Conservation (phyloP, 2,888 invertebrate genomes). For the Malachius bipustulatus region DNA sequence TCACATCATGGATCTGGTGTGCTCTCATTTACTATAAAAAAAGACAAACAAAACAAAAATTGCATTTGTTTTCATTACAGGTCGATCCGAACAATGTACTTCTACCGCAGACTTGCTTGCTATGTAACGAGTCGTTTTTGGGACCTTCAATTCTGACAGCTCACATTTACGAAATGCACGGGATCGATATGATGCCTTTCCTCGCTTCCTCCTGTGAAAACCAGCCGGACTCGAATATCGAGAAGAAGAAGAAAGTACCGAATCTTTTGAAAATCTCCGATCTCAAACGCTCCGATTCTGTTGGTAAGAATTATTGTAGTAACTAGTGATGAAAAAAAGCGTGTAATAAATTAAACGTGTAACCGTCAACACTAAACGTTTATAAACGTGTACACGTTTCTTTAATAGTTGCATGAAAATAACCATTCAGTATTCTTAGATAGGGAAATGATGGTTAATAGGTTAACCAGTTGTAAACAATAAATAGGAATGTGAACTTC, state of each 20-base stretch:
- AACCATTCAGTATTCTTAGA: too few species aligned
- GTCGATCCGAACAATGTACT: conserved; percentile 18
- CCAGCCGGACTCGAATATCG: conserved; percentile 12
- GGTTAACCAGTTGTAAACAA: too few species aligned
- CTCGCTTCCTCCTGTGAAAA: conserved; percentile 15
- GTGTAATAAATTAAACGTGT: too few species aligned
- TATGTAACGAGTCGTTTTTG: conserved; percentile 41
- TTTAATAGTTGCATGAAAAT: too few species aligned
- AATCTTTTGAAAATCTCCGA: conserved; percentile 35
- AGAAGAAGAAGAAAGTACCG: conserved; percentile 32
- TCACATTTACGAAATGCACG: conserved; percentile 42
- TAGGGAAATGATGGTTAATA: too few species aligned
- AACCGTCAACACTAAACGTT: too few species aligned
- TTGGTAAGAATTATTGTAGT: too few species aligned
- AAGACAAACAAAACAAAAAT: conserved; percentile 8
- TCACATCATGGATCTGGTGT: too few species aligned
- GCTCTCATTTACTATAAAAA: too few species aligned
- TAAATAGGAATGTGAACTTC: too few species aligned
- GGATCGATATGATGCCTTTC: conserved; percentile 37
- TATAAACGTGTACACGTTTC: too few species aligned
- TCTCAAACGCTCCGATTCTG: conserved; percentile 24
- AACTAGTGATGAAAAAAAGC: too few species aligned
- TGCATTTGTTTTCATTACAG: conserved; percentile 13
- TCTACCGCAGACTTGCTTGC: conserved; percentile 39
- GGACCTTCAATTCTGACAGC: conserved; percentile 38